Evolutionary conservation across 2,113 vertebrate genomes (phyloP), one percentile per base, ranked within the genome.

Genomic region (Phainopepla nitens): DNA sequence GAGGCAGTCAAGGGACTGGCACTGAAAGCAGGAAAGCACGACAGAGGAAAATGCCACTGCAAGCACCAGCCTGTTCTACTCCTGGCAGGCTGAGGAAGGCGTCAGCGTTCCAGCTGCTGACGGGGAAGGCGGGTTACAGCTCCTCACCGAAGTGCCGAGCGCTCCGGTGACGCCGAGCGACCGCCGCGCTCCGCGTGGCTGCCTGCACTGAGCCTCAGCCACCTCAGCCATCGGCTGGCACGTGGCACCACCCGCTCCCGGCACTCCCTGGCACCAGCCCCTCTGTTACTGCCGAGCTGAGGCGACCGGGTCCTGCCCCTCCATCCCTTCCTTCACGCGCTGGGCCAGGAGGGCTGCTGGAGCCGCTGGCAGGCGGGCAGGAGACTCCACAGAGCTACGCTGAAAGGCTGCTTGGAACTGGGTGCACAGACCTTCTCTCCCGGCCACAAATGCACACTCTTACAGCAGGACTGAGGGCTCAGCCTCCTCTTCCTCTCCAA

Each of bases 161-260:
- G 14, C 28, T 36, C 49, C 69, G 58, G 41, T 25, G 60, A 50
- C 72, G 27, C 36, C 50, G 58, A 39, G 47, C 50, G 78, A 29
- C 47, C 2, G 0, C 4, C 0, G 0, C 28, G 28, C 35, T 75
- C 56, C 35, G 9, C 1, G 1, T 35, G 50, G 18, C 39, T 78
- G 22, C 29, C 41, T 11, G n/a, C 56, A 28, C 17, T 28, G 68
- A 11, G 2, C 39, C 45, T 50, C 54, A 61, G 11, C 10, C 50
- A 25, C 16, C 31, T 44, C 14, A 60, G 41, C 35, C 21, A 10
- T 39, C 33, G 1, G 5, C 60, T 87, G 77, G 50, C 18, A 33
- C 0, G 0, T 70, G 60, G 47, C 35, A 85, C 18, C 29, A 41
- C 11, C 18, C 31, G 22, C 49, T 80, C 62, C 29, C 21, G 39